These are phyloP conservation scores for Coryphaenoides rupestris DNA, from an alignment of 2,113 vertebrate species.

Conservation along the genomic window DNA sequence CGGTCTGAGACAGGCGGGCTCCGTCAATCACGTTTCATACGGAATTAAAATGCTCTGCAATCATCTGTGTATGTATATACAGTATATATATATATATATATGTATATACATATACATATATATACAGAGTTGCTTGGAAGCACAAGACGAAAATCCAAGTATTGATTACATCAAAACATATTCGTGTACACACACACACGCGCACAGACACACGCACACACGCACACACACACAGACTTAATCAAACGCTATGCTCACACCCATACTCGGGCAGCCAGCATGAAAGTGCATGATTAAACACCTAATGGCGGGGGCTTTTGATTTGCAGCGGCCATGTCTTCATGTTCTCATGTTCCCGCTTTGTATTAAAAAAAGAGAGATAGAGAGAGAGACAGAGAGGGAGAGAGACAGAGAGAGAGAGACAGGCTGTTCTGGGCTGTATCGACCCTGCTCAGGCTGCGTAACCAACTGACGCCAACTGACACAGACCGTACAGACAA, in stretches of 20 bases:
- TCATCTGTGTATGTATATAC: constrained; percentile 20
- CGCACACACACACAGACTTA: constrained; percentile 12
- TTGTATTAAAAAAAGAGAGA: constrained; percentile 2
- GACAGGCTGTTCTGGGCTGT: too few species aligned
- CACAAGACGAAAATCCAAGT: constrained; percentile 21
- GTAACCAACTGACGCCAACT: too few species aligned
- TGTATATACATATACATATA: constrained; percentile 27
- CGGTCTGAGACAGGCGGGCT: constrained; percentile 23
- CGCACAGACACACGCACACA: background rate
- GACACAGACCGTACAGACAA: too few species aligned
- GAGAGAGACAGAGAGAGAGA: too few species aligned
- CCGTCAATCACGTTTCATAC: constrained; percentile 26
- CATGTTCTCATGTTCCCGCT: constrained; percentile 37
- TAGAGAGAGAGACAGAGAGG: too few species aligned
- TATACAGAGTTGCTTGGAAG: constrained; percentile 33
- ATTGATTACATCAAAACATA: constrained; percentile 22
- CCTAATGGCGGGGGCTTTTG: constrained; percentile 55
- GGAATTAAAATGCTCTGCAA: constrained; percentile 16
- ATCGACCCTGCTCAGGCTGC: too few species aligned
- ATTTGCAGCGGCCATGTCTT: constrained; percentile 46
- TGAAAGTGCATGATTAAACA: constrained; percentile 58
- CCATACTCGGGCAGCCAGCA: constrained; percentile 47
- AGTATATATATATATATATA: constrained; percentile 21
- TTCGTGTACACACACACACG: background rate
- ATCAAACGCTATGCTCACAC: constrained; percentile 19